Evolutionary conservation across 2,888 invertebrate genomes (phyloP).

Genomic region (Ptychoptera albimana): DNA sequence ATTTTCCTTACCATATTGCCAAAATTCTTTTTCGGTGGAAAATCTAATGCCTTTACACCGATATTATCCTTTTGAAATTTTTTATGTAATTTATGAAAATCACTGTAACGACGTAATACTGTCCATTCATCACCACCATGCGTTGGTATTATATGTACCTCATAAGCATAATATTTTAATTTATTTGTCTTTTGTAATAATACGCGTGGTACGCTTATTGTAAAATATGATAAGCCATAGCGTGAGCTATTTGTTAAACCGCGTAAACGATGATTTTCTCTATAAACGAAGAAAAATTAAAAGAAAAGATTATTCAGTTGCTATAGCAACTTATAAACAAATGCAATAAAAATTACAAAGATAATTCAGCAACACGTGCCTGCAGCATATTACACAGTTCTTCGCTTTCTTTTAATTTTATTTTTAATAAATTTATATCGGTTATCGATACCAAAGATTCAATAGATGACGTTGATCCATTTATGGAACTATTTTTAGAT

Average conservation of each 20-base stretch:
- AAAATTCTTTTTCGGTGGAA: constrained; percentile 89
- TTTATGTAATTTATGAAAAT: constrained; percentile 75
- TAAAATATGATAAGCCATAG: constrained; percentile 19
- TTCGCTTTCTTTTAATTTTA: constrained; percentile 19
- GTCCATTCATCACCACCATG: constrained; percentile 73
- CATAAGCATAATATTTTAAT: constrained; percentile 23
- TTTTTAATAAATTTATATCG: constrained; percentile 13
- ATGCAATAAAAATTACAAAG: constrained; percentile 11
- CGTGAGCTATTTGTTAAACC: constrained; percentile 14
- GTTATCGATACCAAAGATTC: constrained; percentile 12
- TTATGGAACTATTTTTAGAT: constrained; percentile 6
- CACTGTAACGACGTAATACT: constrained; percentile 85
- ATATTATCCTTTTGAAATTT: constrained; percentile 71
- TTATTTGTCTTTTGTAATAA: constrained; percentile 9
- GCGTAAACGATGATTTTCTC: constrained; percentile 23
- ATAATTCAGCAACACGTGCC: constrained; percentile 25
- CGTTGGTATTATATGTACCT: constrained; percentile 27
- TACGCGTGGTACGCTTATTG: constrained; percentile 25
- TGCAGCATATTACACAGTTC: constrained; percentile 25
- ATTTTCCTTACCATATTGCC: constrained; percentile 62
- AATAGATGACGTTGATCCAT: constrained; percentile 3
- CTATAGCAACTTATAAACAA: too few species aligned
- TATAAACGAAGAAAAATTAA: constrained; percentile 3
- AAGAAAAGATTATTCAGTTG: too few species aligned
- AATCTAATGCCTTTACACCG: constrained; percentile 64